A percentile compares a stretch with the other conserved stretches of the same genome.
These are phyloP conservation scores for Aldabrachelys gigantea DNA, from an alignment of 2,113 vertebrate species.

Conservation along the genomic window DNA sequence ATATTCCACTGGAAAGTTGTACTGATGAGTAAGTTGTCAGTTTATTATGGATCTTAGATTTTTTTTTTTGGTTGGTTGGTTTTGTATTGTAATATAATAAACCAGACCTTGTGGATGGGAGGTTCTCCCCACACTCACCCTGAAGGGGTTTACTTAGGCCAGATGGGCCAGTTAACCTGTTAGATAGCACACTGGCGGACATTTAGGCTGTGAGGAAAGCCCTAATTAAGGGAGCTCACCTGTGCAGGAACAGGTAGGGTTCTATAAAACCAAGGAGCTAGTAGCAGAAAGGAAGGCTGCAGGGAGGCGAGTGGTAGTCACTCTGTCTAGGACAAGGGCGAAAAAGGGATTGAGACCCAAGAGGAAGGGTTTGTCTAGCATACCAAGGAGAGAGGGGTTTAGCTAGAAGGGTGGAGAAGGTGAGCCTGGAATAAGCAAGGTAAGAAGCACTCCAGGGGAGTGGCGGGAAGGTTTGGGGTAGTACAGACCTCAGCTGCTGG, in stretches of 20 bases:
- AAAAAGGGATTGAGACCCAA: background rate
- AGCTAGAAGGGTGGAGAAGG: background rate
- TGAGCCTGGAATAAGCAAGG: background rate
- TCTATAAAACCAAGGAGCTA: background rate
- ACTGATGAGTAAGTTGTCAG: background rate
- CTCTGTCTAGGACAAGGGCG: background rate
- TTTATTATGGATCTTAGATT: background rate
- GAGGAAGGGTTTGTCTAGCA: background rate
- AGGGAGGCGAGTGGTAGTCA: background rate
- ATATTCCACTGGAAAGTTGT: background rate
- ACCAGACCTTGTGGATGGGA: background rate
- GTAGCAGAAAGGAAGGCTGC: background rate
- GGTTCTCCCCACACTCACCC: too few species aligned
- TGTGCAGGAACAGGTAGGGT: background rate
- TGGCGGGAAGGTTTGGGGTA: background rate
- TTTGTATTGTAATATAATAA: background rate
- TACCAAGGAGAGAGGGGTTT: background rate
- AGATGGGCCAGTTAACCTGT: background rate
- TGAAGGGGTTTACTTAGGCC: background rate
- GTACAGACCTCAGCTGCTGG: background rate
- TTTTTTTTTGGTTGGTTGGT: background rate
- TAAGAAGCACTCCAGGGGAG: background rate
- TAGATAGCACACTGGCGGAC: too few species aligned
- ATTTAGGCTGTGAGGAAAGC: background rate
- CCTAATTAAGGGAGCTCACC: background rate